Percentiles rank a stretch among this genome's conserved stretches.
phyloP scores from a whole-genome alignment of 2,113 vertebrate species.

The Psittacara wagleri region DNA sequence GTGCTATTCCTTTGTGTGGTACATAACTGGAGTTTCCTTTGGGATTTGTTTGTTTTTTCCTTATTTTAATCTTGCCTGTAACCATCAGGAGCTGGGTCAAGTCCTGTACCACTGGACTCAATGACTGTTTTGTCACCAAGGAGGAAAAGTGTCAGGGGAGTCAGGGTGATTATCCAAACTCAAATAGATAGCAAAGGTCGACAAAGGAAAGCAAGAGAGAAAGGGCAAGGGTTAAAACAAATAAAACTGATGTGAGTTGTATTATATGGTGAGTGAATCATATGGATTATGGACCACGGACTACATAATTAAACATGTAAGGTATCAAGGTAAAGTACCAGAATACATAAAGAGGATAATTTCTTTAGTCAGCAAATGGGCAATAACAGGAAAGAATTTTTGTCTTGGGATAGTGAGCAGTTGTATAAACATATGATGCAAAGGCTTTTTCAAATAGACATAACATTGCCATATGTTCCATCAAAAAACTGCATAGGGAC shows the following conservation, averaged over 20 bases:
- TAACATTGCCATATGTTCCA: constrained; percentile 83
- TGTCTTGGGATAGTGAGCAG: constrained; percentile 83
- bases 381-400: constrained; percentile 85
- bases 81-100: neutral
- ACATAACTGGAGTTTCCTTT: neutral
- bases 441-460: constrained; percentile 85
- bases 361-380: constrained; percentile 85
- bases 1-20: neutral
- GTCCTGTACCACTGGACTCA: neutral
- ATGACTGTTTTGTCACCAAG: neutral
- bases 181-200: neutral
- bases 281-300: constrained; percentile 75
- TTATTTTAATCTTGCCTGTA: neutral
- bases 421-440: constrained; percentile 86
- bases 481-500: constrained; percentile 78
- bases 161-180: neutral
- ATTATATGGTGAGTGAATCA: constrained; percentile 60
- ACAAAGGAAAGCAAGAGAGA: neutral
- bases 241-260: neutral
- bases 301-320: constrained; percentile 81
- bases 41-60: neutral
- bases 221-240: constrained; percentile 50
- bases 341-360: constrained; percentile 84
- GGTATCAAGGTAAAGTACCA: constrained; percentile 84
- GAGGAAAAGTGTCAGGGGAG: neutral